phyloP scores from a whole-genome alignment of 35 echinoderm and acorn worm species.

The Apostichopus californicus region DNA sequence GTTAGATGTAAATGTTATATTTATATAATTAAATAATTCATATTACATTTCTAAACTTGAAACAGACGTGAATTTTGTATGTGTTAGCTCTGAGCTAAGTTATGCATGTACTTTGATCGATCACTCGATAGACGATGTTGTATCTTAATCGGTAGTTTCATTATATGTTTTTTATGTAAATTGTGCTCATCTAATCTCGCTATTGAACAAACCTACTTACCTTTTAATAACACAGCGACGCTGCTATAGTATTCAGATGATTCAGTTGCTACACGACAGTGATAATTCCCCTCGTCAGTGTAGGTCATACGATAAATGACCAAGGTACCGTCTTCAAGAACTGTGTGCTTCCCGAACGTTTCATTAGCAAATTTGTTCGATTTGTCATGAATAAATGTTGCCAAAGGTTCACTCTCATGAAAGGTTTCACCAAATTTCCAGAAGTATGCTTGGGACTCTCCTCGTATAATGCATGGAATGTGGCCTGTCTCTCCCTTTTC shows the following conservation, averaged over 20 bases:
- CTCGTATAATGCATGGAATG: conserved; percentile 12
- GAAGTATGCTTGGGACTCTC: conserved; percentile 7
- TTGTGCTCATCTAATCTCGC: too few species aligned
- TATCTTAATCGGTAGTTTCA: too few species aligned
- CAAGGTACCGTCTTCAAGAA: neutral
- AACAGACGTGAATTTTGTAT: too few species aligned
- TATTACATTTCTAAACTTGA: too few species aligned
- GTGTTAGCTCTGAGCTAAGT: too few species aligned
- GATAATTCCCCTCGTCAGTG: neutral
- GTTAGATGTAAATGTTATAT: too few species aligned
- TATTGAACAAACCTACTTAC: too few species aligned
- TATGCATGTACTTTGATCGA: too few species aligned
- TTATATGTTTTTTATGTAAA: too few species aligned
- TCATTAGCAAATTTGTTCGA: neutral
- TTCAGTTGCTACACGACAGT: neutral
- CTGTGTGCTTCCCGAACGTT: neutral
- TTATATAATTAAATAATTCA: too few species aligned
- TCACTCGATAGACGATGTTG: too few species aligned
- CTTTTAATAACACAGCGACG: neutral
- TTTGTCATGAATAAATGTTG: neutral
- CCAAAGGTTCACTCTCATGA: neutral
- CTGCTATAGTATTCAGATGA: neutral
- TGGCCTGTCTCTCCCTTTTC: neutral
- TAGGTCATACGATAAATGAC: neutral
- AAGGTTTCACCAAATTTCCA: neutral